A percentile compares a stretch with the other conserved stretches of the same genome.
These are phyloP conservation scores for Apodemus sylvaticus DNA, from an alignment of 2,113 vertebrate genomes.

Conservation along the genomic window DNA sequence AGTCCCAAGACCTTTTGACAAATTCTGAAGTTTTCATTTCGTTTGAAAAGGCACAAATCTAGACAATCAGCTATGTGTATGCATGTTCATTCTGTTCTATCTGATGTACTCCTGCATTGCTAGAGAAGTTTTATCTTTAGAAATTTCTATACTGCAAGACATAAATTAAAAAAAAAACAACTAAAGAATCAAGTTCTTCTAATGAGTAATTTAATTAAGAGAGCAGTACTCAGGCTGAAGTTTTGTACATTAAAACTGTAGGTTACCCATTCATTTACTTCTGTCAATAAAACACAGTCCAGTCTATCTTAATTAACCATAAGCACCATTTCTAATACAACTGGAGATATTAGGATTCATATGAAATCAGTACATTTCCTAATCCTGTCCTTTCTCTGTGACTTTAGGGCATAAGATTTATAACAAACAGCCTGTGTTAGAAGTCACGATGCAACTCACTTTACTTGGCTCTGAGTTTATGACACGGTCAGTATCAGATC, in stretches of 20 bases:
- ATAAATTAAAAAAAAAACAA: constrained; percentile 7
- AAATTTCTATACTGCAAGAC: constrained; percentile 19
- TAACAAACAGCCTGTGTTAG: constrained; percentile 51
- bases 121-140: constrained; percentile 35
- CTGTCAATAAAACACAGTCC: neutral
- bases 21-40: constrained; percentile 57
- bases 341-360: neutral
- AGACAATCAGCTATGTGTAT: neutral
- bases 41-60: constrained; percentile 61
- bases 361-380: neutral
- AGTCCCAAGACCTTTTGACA: constrained; percentile 43
- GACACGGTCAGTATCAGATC: constrained; percentile 69
- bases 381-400: neutral
- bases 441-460: constrained; percentile 52
- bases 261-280: constrained; percentile 37
- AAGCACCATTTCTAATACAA: constrained; percentile 2
- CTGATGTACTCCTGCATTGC: neutral
- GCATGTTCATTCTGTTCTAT: neutral
- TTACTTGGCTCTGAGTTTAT: constrained; percentile 61
- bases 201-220: constrained; percentile 6
- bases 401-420: constrained; percentile 1
- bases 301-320: constrained; percentile 28
- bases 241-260: constrained; percentile 4
- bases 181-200: neutral
- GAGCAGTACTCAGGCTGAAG: neutral